Conservation (phyloP, 2,797 vertebrate genomes). For the Sebastes cheni region DNA sequence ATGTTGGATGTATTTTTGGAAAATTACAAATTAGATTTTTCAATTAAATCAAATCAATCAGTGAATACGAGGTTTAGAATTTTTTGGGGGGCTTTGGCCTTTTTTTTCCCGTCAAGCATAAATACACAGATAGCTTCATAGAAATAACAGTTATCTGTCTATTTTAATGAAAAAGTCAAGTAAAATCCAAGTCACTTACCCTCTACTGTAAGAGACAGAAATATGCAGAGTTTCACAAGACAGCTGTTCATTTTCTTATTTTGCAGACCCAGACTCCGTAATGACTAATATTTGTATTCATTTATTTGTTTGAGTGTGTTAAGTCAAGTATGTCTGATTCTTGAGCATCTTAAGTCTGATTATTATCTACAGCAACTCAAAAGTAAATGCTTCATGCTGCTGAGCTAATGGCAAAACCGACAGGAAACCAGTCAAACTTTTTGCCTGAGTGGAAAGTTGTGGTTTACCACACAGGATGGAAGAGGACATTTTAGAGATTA, state of each 20-base stretch:
- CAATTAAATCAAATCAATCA: no score
- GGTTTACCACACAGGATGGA: background rate
- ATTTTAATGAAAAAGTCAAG: background rate
- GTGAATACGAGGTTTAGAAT: no score
- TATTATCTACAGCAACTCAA: background rate
- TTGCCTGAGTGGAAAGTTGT: constrained; percentile 5
- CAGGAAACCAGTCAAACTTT: background rate
- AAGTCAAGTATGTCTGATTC: background rate
- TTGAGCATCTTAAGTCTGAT: background rate
- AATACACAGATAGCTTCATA: no score
- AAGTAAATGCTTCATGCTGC: background rate
- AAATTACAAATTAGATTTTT: no score
- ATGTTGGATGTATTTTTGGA: no score
- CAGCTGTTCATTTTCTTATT: background rate
- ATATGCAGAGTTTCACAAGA: background rate
- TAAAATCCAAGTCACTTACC: background rate
- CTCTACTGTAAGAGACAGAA: background rate
- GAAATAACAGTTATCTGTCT: background rate
- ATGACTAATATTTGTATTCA: background rate
- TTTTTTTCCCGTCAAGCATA: no score
- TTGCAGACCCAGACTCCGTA: background rate
- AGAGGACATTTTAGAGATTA: background rate
- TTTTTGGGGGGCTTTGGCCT: no score
- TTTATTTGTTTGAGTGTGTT: background rate
- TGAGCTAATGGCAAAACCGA: background rate